Base-by-base conservation (phyloP, 2,113 vertebrate genomes). In the Pelusios castaneus region DNA sequence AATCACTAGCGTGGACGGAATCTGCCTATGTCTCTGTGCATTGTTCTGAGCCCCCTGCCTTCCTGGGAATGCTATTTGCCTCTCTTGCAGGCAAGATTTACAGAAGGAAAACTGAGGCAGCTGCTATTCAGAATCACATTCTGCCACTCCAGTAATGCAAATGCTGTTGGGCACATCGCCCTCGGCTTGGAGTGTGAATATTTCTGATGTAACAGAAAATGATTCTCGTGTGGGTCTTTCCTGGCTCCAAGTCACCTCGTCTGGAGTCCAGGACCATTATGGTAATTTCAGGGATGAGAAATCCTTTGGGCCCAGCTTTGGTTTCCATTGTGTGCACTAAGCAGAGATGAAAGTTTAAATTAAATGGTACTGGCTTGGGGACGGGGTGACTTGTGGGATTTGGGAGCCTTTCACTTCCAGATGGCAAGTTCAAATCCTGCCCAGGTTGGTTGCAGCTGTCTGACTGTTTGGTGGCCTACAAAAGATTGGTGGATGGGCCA, bases 51-150 rank as follows among this genome's bases (percentile, higher is more conserved):
- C 94, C 92, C 85, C 95, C 80, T 56, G 67, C 93, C 67, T 96
- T 96, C 95, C 96, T 96, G 95, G 95, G 95, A 95, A 96, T 96
- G 92, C 88, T 91, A 96, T 95, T 97, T 95, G 92, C 95, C 89
- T 95, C 84, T 88, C 47, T 38, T n/a, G 34, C 11, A 12, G 31
- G 5, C 47, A 21, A 17, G 14, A 51, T 34, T 34, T 5, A 34
- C 5, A 10, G 31, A 24, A n/a, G 10, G 49, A 51, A 34, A 25
- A 12, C 47, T n/a, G 21, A 80, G 49, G 49, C 31, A 52, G 47
- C 49, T 12, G 67, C 38, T 24, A 24, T 43, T 75, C 41, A 43
- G 22, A 3, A 11, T 14, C 41, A 10, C 63, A 67, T 17, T 8
- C 63, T 43, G 73, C 22, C 12, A 6, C 24, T 75, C 41, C 41